Evolutionary conservation across 2,888 invertebrate species (phyloP), one percentile per base, ranked within the genome.

Genomic region (Seladonia tumulorum): DNA sequence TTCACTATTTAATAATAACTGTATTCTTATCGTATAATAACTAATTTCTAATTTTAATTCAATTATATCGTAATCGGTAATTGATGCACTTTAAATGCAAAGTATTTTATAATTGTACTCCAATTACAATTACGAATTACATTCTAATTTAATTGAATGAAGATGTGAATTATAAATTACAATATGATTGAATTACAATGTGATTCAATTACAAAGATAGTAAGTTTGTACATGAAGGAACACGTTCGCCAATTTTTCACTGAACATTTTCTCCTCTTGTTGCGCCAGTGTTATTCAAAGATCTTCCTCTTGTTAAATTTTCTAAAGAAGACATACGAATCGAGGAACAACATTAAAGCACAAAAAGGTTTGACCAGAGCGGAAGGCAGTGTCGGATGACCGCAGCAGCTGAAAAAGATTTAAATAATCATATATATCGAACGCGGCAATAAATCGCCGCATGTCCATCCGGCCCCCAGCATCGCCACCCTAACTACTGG

Each of bases 371-470:
- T 22, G 25, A 57, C 7, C 70, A 47, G 5, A 60, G 73, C 22
- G n/a, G 70, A 70, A 16, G 60, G 76, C 78, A 82, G 84, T 35
- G 78, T 79, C 53, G 84, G 80, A 84, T 81, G 82, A 83, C 70
- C 75, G 71, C 49, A 57, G 45, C 68, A 84, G 66, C 79, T 82
- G 83, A 83, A 81, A 88, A 90, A 92, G 89, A 92, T 93, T 92
- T 92, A 92, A 93, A 93, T 93, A 93, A 93, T 93, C 91, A 92
- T 91, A 92, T 91, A 91, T 91, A 92, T 93, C 91, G 90, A 88
- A 86, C 68, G 76, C 39, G 81, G 90, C 90, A 92, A 94, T 94
- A 94, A 94, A 94, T 94, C 92, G 87, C 84, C 80, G 78, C 81
- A 89, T 90, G 93, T 94, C 94, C 93, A 93, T 90, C 88, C 81